Evolutionary conservation across 2,888 invertebrate species (phyloP).

Genomic region (Galerucella calmariensis): DNA sequence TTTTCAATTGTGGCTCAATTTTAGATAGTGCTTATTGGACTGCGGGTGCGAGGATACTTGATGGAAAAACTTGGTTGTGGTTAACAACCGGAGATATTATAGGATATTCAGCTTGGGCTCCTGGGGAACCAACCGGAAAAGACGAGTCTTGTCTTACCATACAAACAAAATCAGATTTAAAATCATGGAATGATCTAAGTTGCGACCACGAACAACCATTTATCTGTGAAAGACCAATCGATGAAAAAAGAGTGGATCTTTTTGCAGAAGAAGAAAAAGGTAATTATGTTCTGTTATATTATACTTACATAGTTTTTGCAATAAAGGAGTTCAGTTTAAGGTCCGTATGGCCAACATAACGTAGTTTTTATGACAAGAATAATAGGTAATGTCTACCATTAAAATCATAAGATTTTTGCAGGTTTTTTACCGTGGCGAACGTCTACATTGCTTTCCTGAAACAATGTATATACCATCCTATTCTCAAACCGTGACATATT

Average conservation of each 20-base stretch:
- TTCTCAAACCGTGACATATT: no score
- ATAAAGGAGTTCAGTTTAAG: no score
- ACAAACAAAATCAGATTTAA: neutral
- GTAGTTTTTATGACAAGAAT: no score
- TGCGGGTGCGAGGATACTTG: constrained; percentile 13
- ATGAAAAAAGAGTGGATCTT: constrained; percentile 20
- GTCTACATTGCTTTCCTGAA: no score
- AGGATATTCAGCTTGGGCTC: neutral
- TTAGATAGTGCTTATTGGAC: constrained; percentile 7
- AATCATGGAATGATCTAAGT: constrained; percentile 13
- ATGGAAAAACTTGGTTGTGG: constrained; percentile 21
- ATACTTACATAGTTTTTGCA: no score
- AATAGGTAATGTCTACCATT: no score
- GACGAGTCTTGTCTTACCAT: constrained; percentile 3
- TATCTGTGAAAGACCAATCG: constrained; percentile 25
- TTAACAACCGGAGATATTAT: constrained; percentile 12
- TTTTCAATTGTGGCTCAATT: neutral
- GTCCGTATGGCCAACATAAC: no score
- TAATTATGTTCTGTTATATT: constrained; percentile 1
- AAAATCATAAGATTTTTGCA: no score
- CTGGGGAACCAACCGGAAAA: constrained; percentile 2
- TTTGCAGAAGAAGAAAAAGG: constrained; percentile 20
- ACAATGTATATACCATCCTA: no score
- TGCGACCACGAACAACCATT: constrained; percentile 7
- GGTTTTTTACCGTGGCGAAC: no score